Percentiles rank a stretch among this genome's conserved stretches.
Conservation (phyloP, 2,113 vertebrate genomes). For the Etheostoma cragini region DNA sequence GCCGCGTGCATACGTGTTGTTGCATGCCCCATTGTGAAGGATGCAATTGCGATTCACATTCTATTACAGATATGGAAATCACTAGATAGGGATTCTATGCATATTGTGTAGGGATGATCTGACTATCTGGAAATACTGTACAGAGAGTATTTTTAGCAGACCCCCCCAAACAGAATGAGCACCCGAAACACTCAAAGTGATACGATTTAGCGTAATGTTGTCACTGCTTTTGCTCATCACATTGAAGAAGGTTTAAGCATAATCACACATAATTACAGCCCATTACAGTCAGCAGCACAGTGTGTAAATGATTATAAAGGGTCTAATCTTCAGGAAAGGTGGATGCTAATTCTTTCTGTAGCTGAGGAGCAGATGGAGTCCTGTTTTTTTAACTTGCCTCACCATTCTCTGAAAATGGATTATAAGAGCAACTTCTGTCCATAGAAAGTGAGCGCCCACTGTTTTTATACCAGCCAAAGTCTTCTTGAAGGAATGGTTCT, state of each 20-base stretch:
- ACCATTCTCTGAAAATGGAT: constrained; percentile 22
- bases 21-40: constrained; percentile 49
- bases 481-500: too few relatives aligned
- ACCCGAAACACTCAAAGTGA: constrained; percentile 21
- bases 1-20: constrained; percentile 40
- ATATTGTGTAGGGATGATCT: constrained; percentile 27
- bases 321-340: constrained; percentile 47
- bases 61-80: constrained; percentile 39
- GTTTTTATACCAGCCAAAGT: not conserved
- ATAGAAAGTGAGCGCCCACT: not conserved
- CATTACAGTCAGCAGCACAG: constrained; percentile 30
- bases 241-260: constrained; percentile 48
- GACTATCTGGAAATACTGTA: constrained; percentile 14
- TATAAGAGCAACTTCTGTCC: constrained; percentile 11
- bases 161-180: constrained; percentile 16
- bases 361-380: constrained; percentile 23
- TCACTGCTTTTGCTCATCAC: constrained; percentile 28
- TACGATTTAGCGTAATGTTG: constrained; percentile 30
- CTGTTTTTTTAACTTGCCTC: constrained; percentile 21
- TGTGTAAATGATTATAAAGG: constrained; percentile 36
- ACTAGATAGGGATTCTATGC: not conserved
- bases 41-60: constrained; percentile 43
- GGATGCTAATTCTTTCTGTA: constrained; percentile 5
- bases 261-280: constrained; percentile 58
- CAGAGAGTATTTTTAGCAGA: constrained; percentile 34